A percentile compares a stretch with the other conserved stretches of the same genome.
Conservation (phyloP, 1,140 invertebrate genomes). For the Thrips palmi region DNA sequence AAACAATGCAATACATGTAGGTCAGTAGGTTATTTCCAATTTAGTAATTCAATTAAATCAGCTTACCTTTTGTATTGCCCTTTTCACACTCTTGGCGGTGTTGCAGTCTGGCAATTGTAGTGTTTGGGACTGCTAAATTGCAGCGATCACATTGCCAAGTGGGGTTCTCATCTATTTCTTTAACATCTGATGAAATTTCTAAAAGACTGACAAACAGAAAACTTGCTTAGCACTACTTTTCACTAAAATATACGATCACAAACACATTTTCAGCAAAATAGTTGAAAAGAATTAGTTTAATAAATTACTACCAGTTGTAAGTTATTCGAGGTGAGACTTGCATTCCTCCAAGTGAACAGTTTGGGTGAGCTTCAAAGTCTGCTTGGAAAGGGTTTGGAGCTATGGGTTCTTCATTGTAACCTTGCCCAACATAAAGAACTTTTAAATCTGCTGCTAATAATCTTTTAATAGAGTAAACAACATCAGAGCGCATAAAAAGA, state of each 20-base stretch:
- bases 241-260: background rate
- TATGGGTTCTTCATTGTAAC: constrained; percentile 18
- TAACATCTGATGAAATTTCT: constrained; percentile 17
- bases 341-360: constrained; percentile 65
- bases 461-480: constrained; percentile 67
- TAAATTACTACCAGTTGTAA: constrained; percentile 76
- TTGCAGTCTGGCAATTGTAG: constrained; percentile 24
- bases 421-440: constrained; percentile 38
- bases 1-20: background rate
- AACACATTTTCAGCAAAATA: constrained; percentile 4
- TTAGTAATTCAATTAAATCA: constrained; percentile 1
- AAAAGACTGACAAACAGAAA: constrained; percentile 21
- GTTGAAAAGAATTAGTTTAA: constrained; percentile 16
- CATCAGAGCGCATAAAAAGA: constrained; percentile 54
- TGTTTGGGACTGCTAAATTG: constrained; percentile 21
- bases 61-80: constrained; percentile 7
- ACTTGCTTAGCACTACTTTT: background rate
- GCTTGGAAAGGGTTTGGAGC: constrained; percentile 50
- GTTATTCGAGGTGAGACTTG: constrained; percentile 64
- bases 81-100: constrained; percentile 23
- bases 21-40: background rate
- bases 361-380: constrained; percentile 33
- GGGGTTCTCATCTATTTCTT: constrained; percentile 19
- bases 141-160: constrained; percentile 28
- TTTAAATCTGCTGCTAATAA: constrained; percentile 76